Percentiles rank a stretch among this genome's conserved stretches.
phyloP scores from a whole-genome alignment of 2,797 vertebrate genomes.

The Pitangus sulphuratus region DNA sequence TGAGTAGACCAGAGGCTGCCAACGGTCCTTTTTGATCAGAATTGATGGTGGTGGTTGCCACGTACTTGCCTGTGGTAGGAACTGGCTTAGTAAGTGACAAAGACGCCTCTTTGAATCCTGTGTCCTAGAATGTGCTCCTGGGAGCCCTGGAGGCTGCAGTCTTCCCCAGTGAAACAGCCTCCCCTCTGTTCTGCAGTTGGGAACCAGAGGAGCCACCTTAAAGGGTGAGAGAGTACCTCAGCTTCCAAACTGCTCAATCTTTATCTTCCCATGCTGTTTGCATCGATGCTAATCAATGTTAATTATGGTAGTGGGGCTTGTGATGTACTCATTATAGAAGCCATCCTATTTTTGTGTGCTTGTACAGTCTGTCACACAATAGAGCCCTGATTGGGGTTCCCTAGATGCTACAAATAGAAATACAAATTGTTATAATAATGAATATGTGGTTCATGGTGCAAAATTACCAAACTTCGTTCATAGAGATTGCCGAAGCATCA shows the following conservation, averaged over 20 bases:
- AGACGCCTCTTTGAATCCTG: not conserved
- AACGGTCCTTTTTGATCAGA: not conserved
- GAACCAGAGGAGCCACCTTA: slow-evolving; percentile 3
- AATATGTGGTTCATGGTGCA: not conserved
- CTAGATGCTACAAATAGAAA: slow-evolving; percentile 41
- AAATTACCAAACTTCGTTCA: not conserved
- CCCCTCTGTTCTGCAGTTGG: slow-evolving; percentile 5
- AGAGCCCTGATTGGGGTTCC: slow-evolving; percentile 48
- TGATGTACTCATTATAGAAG: slow-evolving; percentile 50
- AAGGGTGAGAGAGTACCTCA: slow-evolving; percentile 11
- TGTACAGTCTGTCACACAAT: slow-evolving; percentile 45
- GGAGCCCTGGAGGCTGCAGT: not conserved
- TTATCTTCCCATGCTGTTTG: slow-evolving; percentile 60
- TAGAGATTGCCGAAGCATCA: not conserved
- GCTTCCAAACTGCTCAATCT: slow-evolving; percentile 26
- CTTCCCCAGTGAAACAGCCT: not conserved
- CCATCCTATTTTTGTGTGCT: slow-evolving; percentile 50
- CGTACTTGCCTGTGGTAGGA: not conserved
- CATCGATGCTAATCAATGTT: slow-evolving; percentile 60
- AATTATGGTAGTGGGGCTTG: slow-evolving; percentile 59
- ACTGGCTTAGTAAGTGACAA: not conserved
- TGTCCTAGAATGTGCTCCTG: not conserved
- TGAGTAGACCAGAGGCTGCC: not conserved
- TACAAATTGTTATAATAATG: slow-evolving; percentile 38
- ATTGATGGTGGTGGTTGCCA: not conserved